Evolutionary conservation across 2,797 vertebrate species (phyloP).

Genomic region (Muraenolepis orangiensis): DNA sequence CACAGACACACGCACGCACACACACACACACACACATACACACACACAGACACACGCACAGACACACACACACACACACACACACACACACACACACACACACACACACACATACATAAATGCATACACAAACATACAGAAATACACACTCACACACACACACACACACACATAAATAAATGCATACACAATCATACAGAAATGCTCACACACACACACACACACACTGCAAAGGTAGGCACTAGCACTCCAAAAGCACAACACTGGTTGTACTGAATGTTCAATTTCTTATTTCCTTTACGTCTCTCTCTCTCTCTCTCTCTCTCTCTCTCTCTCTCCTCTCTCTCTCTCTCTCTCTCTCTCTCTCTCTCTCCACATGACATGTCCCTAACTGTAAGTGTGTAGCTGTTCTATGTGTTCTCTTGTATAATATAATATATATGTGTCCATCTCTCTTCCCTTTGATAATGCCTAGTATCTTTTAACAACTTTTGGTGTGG

Average conservation of each 20-base stretch:
- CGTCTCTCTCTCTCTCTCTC: slow-evolving; percentile 54
- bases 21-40: slow-evolving; percentile 13
- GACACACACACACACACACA: slow-evolving; percentile 26
- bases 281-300: slow-evolving; percentile 17
- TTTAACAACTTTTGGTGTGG: slow-evolving; percentile 63
- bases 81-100: slow-evolving; percentile 23
- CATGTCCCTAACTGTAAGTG: slow-evolving; percentile 67
- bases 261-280: too few relatives aligned
- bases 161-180: slow-evolving; percentile 16
- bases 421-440: too few relatives aligned
- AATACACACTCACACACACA: slow-evolving; percentile 31
- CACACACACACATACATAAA: slow-evolving; percentile 2
- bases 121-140: too few relatives aligned
- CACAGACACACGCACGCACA: slow-evolving; percentile 29
- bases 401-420: slow-evolving; percentile 51
- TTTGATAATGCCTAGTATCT: slow-evolving; percentile 67
- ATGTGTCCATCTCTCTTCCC: slow-evolving; percentile 57
- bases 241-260: too few relatives aligned
- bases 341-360: slow-evolving; percentile 4
- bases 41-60: slow-evolving; percentile 13
- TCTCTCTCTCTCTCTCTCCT: neutral
- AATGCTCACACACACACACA: slow-evolving; percentile 21
- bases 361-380: slow-evolving; percentile 4
- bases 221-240: too few relatives aligned
- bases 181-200: slow-evolving; percentile 11